Percentiles rank a stretch among this genome's conserved stretches.
Evolutionary conservation across 2,797 vertebrate species (phyloP).

Genomic region (Malacoraja senta): DNA sequence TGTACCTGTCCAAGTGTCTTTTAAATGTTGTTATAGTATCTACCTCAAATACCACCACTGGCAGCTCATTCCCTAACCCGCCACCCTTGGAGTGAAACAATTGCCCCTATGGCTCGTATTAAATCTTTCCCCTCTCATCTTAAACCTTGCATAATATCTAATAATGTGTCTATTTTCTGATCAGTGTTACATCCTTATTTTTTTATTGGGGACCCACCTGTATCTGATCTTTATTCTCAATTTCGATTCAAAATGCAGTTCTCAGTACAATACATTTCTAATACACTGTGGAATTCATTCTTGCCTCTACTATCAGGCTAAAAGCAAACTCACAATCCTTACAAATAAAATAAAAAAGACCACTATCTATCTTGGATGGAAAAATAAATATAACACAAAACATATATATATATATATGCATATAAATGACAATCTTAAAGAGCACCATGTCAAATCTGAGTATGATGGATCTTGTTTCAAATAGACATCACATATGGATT

Average conservation of each 20-base stretch:
- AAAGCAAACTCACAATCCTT: neutral
- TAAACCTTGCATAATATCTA: neutral
- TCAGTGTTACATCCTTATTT: neutral
- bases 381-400: neutral
- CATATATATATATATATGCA: neutral
- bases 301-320: too few species aligned
- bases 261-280: neutral
- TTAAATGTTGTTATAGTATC: too few species aligned
- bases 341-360: neutral
- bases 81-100: too few species aligned
- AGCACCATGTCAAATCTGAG: neutral
- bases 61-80: too few species aligned
- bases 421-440: neutral
- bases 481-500: neutral
- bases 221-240: too few species aligned
- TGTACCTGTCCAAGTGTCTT: too few species aligned
- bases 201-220: neutral
- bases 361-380: neutral
- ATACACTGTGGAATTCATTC: neutral
- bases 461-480: neutral
- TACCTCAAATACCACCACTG: too few species aligned
- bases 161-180: neutral
- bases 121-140: too few species aligned
- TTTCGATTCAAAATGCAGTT: neutral
- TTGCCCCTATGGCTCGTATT: too few species aligned